Conservation (phyloP, 2,797 vertebrate genomes). For the Zenarchopterus dispar region DNA sequence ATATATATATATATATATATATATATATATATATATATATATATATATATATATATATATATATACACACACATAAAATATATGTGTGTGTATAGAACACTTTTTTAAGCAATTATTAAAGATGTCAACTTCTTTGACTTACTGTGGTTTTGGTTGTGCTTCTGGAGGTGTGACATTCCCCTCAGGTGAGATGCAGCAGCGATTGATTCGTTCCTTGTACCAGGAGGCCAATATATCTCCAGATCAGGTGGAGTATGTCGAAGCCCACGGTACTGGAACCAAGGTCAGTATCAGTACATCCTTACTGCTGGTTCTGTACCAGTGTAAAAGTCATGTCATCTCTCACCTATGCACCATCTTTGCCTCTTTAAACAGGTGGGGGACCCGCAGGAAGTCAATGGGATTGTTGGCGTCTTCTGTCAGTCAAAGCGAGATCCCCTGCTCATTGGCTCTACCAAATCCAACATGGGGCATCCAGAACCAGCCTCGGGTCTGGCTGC, state of each 20-base stretch:
- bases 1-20: no score
- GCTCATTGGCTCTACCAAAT: constrained; percentile 95
- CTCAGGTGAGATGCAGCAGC: constrained; percentile 90
- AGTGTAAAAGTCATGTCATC: no score
- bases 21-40: no score
- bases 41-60: no score
- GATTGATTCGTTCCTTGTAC: constrained; percentile 86
- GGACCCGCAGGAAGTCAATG: constrained; percentile 93
- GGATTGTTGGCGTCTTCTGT: constrained; percentile 88
- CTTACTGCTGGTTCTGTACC: no score
- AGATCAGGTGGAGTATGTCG: constrained; percentile 91
- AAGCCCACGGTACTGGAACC: constrained; percentile 97
- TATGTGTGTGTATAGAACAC: no score
- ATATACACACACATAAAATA: no score
- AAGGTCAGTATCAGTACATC: constrained; percentile 80
- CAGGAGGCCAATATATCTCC: constrained; percentile 78
- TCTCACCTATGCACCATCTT: neutral
- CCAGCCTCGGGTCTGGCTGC: constrained; percentile 93
- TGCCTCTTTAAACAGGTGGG: constrained; percentile 85
- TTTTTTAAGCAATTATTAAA: no score
- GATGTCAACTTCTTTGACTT: neutral
- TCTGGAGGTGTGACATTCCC: constrained; percentile 93
- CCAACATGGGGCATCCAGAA: constrained; percentile 98
- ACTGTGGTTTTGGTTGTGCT: neutral
- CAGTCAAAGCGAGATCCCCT: constrained; percentile 81